Base-by-base conservation (phyloP, 2,888 invertebrate species). In the Monopis laevigella region DNA sequence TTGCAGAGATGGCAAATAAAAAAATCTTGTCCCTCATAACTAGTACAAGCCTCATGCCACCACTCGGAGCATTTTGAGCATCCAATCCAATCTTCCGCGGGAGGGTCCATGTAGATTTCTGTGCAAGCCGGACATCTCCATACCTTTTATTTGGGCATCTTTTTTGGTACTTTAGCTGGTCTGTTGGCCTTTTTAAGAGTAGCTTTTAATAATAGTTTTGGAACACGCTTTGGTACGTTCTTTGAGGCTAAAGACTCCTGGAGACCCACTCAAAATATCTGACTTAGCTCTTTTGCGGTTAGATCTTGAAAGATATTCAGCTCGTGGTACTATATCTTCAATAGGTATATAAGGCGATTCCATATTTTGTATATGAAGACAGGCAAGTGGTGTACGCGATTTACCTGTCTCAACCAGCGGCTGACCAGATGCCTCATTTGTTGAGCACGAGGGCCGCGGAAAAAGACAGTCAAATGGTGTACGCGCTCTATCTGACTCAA, bases 81-180 rank as follows among this genome's bases (percentile, higher is more conserved):
- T n/a, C n/a, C n/a, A n/a, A n/a, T 43, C 39, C 42, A 43, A 17
- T 43, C 42, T 39, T 30, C 42, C 19, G 42, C 24, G 39, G 32
- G 42, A 12, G 42, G 42, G 21, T 43, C 27, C 13, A 30, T 3
- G 30, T 43, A 43, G 17, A 43, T 39, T 39, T 43, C 39, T 10
- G 39, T 43, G 28, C 42, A 43, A 16, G 42, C 42, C 39, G 42
- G 39, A 21, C 39, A 43, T 17, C 21, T 19, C n/a, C n/a, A n/a
- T n/a, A n/a, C n/a, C n/a, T n/a, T n/a, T 27, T 42, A 39, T 43
- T 39, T 39, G 6, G 39, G 30, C 18, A 14, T 43, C 11, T 42
- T 38, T 19, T 42, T 42, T 38, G 38, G 29, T 12, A 38, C 29
- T 29, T 42, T 28, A 42, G 16, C 10, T n/a, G 27, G 29, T 29